Evolutionary conservation across 2,888 invertebrate species (phyloP).

Genomic region (Lamellibrachia satsuma): DNA sequence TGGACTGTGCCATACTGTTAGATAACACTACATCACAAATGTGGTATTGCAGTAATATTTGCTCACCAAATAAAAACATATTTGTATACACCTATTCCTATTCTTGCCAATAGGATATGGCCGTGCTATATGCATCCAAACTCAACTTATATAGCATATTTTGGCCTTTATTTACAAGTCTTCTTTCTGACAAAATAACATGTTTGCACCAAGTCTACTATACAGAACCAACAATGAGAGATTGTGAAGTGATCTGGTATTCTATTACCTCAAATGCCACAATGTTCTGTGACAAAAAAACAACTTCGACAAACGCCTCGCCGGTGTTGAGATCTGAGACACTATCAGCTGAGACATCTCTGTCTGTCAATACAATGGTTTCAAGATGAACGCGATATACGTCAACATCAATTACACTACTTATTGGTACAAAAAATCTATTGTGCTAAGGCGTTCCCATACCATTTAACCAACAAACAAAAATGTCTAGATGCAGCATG

Average conservation of each 20-base stretch:
- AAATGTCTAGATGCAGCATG: no score
- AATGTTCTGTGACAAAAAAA: neutral
- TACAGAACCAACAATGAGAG: neutral
- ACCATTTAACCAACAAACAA: neutral
- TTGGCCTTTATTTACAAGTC: no score
- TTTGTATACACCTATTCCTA: no score
- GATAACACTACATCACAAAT: no score
- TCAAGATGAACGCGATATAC: neutral
- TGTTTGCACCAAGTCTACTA: neutral
- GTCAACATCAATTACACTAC: neutral
- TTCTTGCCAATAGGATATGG: no score
- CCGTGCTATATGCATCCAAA: no score
- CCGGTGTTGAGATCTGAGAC: neutral
- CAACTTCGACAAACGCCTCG: neutral
- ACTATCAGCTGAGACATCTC: neutral
- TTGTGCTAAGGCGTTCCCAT: neutral
- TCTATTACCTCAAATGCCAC: neutral
- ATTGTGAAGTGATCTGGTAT: neutral
- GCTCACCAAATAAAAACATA: no score
- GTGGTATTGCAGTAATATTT: no score
- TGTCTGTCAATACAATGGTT: neutral
- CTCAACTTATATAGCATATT: no score
- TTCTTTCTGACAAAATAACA: neutral
- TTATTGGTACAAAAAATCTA: neutral
- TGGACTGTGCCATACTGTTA: no score